Conservation (phyloP, 92 coral and sea anemone species). For the Pocillopora grandis region DNA sequence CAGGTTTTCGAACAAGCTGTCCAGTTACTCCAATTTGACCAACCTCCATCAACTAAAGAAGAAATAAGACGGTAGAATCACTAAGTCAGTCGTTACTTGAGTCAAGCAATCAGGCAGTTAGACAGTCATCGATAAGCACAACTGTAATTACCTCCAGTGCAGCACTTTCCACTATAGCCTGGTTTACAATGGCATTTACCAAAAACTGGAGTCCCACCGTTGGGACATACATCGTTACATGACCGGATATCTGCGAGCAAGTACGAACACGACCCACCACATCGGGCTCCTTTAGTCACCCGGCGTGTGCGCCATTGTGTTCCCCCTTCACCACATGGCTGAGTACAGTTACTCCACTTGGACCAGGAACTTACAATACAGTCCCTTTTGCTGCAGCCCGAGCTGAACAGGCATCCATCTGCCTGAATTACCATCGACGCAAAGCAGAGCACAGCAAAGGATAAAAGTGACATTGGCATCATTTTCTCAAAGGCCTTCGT, state of each 20-base stretch:
- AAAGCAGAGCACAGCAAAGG: conserved; percentile 1
- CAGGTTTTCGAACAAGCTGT: conserved; percentile 14
- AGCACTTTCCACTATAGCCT: conserved; percentile 27
- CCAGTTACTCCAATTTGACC: conserved; percentile 7
- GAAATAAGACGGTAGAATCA: neutral
- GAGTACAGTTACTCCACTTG: conserved; percentile 12
- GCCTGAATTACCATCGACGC: conserved; percentile 1
- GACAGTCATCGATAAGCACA: neutral
- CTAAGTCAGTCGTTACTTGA: neutral
- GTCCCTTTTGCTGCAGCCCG: conserved; percentile 16
- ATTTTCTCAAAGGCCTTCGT: neutral
- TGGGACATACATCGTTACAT: conserved; percentile 10
- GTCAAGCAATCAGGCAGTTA: neutral
- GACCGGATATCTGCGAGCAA: neutral
- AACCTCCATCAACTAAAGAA: conserved; percentile 7
- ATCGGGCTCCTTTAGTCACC: conserved; percentile 7
- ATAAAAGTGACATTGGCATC: conserved; percentile 5
- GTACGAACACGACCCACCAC: conserved; percentile 18
- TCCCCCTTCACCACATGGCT: conserved; percentile 23
- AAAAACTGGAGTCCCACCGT: conserved; percentile 11
- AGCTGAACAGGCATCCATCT: conserved; percentile 23
- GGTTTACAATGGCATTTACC: neutral
- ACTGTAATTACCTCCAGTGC: conserved; percentile 22
- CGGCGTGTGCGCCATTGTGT: conserved; percentile 4
- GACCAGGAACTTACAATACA: conserved; percentile 15